Evolutionary conservation across 2,888 invertebrate species (phyloP), one percentile per base, ranked within the genome.

Genomic region (Spodoptera exigua): DNA sequence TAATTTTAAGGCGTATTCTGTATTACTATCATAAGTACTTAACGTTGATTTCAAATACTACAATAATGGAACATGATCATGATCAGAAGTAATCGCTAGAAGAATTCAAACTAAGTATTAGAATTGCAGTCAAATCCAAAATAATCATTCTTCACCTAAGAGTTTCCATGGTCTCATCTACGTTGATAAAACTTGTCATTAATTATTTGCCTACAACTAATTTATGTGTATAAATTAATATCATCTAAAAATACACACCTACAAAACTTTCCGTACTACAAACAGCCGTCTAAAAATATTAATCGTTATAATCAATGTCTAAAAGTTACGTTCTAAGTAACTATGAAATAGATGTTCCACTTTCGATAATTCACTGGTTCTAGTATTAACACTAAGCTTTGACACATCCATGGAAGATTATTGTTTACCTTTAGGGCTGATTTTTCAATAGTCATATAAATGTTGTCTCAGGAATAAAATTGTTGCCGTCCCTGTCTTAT

Each of bases 221-320:
- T 51, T 73, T 71, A 78, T 9, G 46, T 73, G 74, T 79, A 83
- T 76, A 79, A 76, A 77, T 76, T 73, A 77, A 76, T 80, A 74
- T 75, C 65, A 59, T 84, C 83, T 87, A 84, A 82, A 84, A 81
- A 77, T 84, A 85, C 81, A 83, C 75, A 82, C 67, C 77, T 85
- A 85, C 79, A 80, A 83, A 88, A 80, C 77, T 68, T 86, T 81
- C 82, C 80, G 68, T 89, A 86, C 83, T 86, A 88, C 84, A 86
- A 87, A 90, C 86, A 89, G 85, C 83, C 84, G 66, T 92, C 91
- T 90, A 92, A 91, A 92, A 92, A 92, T 91, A 91, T 85, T 61
- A 69, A 67, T 73, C 3, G 74, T 77, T 80, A 70, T 81, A 81
- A 80, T 74, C 64, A 81, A 79, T 61, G 39, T 83, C 76, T 79